Evolutionary conservation across 2,113 vertebrate genomes (phyloP).

Genomic region (Istiophorus platypterus): DNA sequence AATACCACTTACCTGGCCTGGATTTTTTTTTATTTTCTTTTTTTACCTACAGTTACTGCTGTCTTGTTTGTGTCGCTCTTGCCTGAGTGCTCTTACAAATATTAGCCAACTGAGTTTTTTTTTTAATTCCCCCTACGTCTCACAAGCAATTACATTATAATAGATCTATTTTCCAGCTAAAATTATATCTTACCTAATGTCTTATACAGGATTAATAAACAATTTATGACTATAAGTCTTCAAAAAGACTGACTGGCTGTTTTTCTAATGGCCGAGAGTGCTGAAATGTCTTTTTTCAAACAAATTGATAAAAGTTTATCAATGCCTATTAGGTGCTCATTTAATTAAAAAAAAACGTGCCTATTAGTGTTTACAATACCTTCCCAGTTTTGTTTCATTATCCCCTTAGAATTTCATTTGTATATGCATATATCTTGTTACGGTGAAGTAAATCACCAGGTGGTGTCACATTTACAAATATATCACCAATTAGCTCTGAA

Average conservation of each 20-base stretch:
- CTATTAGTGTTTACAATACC: constrained; percentile 7
- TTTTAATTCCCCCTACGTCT: constrained; percentile 34
- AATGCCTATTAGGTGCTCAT: background rate
- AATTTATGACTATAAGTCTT: constrained; percentile 67
- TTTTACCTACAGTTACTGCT: constrained; percentile 25
- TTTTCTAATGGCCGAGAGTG: constrained; percentile 13
- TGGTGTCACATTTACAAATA: constrained; percentile 18
- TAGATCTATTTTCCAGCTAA: constrained; percentile 76
- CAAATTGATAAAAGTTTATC: constrained; percentile 7
- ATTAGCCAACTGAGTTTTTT: constrained; percentile 54
- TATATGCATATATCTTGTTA: constrained; percentile 15
- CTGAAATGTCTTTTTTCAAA: constrained; percentile 13
- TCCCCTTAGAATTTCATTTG: background rate
- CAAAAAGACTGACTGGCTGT: constrained; percentile 47
- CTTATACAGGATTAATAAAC: constrained; percentile 68
- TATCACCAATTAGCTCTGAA: constrained; percentile 29
- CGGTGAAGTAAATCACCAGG: constrained; percentile 31
- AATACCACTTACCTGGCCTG: background rate
- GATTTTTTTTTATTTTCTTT: too few relatives aligned
- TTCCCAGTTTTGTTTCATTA: constrained; percentile 11
- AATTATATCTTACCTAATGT: constrained; percentile 66
- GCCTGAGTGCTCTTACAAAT: constrained; percentile 42
- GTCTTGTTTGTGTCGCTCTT: constrained; percentile 24
- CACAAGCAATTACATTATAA: constrained; percentile 68
- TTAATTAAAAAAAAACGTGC: background rate